phyloP scores from a whole-genome alignment of 2,113 vertebrate species.

The Marcusenius ussheri region DNA sequence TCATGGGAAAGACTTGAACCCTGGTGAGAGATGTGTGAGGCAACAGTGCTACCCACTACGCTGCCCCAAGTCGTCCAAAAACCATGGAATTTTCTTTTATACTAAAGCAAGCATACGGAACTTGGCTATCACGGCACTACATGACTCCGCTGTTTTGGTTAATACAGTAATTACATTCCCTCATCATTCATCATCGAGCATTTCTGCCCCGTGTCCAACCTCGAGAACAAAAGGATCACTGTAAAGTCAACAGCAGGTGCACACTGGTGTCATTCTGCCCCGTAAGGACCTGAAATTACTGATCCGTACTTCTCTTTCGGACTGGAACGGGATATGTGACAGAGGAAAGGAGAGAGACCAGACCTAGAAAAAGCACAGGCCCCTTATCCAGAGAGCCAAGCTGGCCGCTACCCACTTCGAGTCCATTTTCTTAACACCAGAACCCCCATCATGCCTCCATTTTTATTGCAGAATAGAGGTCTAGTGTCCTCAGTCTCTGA shows the following conservation, averaged over 20 bases:
- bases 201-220: neutral
- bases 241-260: neutral
- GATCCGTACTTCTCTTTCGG: neutral
- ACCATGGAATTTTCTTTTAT: neutral
- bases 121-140: neutral
- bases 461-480: neutral
- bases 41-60: neutral
- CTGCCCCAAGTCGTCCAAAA: neutral
- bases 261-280: neutral
- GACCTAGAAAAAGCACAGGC: neutral
- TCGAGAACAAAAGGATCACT: neutral
- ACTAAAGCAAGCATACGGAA: neutral
- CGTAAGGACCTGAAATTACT: neutral
- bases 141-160: neutral
- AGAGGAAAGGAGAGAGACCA: neutral
- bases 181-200: neutral
- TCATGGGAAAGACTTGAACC: neutral
- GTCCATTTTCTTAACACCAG: neutral
- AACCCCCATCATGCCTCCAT: neutral
- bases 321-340: neutral
- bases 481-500: neutral
- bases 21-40: neutral
- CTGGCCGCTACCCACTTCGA: neutral
- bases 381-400: neutral
- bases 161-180: conserved; percentile 12